phyloP scores from a whole-genome alignment of 2,113 vertebrate genomes.

The Ceuthmochares aereus region DNA sequence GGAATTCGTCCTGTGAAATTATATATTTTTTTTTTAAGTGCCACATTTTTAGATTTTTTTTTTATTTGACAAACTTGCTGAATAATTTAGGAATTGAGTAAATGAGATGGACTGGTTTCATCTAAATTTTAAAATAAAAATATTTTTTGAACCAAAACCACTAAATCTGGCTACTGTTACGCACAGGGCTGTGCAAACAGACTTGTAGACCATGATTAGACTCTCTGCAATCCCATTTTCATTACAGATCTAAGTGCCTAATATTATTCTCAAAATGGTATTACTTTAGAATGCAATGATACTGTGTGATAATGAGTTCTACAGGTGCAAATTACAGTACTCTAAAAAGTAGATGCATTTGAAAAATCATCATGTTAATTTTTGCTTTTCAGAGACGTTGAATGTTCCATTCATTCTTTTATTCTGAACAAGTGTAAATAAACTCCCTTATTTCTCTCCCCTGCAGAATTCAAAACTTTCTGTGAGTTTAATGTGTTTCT shows the following conservation, averaged over 20 bases:
- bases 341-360: not conserved
- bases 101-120: not conserved
- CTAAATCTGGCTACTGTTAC: not conserved
- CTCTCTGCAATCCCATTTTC: not conserved
- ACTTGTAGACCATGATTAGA: not conserved
- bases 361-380: slow-evolving; percentile 2
- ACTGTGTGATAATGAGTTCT: not conserved
- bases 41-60: not conserved
- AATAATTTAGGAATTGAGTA: not conserved
- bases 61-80: not conserved
- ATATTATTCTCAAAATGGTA: not conserved
- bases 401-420: slow-evolving; percentile 16
- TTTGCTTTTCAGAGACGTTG: not conserved
- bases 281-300: not conserved
- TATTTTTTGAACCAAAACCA: not conserved
- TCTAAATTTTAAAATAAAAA: not conserved
- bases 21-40: not conserved
- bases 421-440: slow-evolving; percentile 29
- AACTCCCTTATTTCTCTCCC: slow-evolving; percentile 22
- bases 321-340: not conserved
- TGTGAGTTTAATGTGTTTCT: not conserved
- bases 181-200: not conserved
- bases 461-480: slow-evolving; percentile 3
- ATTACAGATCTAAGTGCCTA: not conserved
- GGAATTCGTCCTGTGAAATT: not conserved